These are phyloP conservation scores for Hemibagrus guttatus DNA, from an alignment of 2,797 vertebrate genomes.

Conservation along the genomic window DNA sequence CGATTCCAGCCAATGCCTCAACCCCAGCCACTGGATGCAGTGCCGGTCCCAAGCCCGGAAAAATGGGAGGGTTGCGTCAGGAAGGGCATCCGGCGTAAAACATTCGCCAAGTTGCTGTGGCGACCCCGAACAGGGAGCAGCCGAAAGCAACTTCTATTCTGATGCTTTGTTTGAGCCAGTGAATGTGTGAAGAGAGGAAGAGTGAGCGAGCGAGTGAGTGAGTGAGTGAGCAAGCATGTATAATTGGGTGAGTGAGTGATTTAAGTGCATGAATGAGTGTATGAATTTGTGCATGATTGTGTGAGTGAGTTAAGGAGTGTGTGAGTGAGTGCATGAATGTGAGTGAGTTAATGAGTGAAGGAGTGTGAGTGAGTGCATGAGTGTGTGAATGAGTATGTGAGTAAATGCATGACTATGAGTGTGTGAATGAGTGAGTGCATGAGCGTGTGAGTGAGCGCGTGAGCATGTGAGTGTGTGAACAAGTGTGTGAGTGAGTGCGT, in stretches of 20 bases:
- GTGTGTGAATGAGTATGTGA: neutral
- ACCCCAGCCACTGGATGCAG: too few relatives aligned
- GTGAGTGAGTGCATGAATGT: neutral
- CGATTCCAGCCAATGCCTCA: too few relatives aligned
- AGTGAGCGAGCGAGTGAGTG: neutral
- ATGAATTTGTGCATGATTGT: neutral
- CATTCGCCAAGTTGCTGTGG: too few relatives aligned
- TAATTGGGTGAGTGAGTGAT: neutral
- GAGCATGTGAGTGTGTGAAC: neutral
- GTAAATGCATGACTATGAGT: neutral
- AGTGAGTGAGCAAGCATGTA: neutral
- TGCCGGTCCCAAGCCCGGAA: too few relatives aligned
- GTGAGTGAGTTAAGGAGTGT: neutral
- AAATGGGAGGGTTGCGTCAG: too few relatives aligned
- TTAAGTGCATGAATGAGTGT: neutral
- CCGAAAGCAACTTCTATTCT: too few relatives aligned
- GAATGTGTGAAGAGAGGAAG: conserved; percentile 58
- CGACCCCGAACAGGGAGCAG: too few relatives aligned
- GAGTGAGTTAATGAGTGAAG: neutral
- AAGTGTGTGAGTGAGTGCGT: neutral
- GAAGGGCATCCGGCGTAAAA: too few relatives aligned
- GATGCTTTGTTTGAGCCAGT: conserved; percentile 57
- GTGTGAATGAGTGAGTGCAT: neutral
- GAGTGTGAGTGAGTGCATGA: neutral
- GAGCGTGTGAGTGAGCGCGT: neutral